Percentiles rank a stretch among this genome's conserved stretches.
Conservation (phyloP, 2,888 invertebrate species). For the Agapetus fuscipes region DNA sequence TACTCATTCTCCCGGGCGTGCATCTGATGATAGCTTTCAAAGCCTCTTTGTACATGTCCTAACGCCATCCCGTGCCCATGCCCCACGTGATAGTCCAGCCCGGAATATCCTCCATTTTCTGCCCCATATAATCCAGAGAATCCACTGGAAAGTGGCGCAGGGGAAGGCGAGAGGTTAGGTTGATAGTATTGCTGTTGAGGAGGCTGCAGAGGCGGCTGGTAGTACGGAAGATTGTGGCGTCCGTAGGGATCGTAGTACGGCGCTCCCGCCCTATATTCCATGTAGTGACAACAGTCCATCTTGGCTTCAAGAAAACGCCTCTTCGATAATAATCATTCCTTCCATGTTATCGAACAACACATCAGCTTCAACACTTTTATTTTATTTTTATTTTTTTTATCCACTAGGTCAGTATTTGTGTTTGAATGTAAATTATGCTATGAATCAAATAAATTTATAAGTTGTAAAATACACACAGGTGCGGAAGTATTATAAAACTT, state of each 20-base stretch:
- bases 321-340: too few species aligned
- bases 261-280: constrained; percentile 31
- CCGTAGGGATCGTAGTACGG: constrained; percentile 6
- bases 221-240: constrained; percentile 5
- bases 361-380: too few species aligned
- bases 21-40: background rate
- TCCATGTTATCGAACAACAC: too few species aligned
- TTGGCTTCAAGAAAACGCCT: too few species aligned
- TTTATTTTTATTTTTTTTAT: too few species aligned
- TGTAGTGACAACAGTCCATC: constrained; percentile 47
- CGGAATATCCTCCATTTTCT: background rate
- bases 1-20: constrained; percentile 28
- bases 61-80: constrained; percentile 12
- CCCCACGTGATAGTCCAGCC: background rate
- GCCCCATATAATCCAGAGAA: background rate
- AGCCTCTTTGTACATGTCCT: background rate
- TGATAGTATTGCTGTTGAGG: constrained; percentile 30
- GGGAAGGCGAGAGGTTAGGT: too few species aligned
- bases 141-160: background rate
- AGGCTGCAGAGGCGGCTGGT: constrained; percentile 32
- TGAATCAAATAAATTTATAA: too few species aligned
- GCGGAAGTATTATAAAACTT: too few species aligned
- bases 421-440: too few species aligned
- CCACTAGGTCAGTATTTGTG: too few species aligned
- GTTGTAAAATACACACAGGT: too few species aligned